These are phyloP conservation scores for Dysidea cf. avara DNA, from an alignment of 37 sponge, comb jelly and placozoan species.

Conservation along the genomic window DNA sequence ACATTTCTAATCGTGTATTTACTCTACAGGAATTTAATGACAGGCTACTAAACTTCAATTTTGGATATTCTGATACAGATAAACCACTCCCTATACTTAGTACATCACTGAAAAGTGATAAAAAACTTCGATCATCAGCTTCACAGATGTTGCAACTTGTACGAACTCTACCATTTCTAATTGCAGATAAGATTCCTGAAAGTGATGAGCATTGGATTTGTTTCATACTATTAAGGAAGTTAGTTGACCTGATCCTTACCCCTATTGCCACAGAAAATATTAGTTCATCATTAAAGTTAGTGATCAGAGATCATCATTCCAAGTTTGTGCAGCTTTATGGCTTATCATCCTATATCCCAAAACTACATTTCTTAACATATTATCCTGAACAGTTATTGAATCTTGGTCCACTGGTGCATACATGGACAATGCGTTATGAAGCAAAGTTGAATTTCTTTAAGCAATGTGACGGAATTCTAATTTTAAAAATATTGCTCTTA, in stretches of 20 bases:
- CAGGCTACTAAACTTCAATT: constrained; percentile 25
- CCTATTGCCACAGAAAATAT: constrained; percentile 3
- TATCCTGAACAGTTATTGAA: constrained; percentile 25
- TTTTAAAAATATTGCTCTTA: constrained; percentile 39
- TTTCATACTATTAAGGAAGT: constrained; percentile 17
- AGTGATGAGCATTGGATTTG: constrained; percentile 22
- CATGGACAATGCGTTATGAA: constrained; percentile 54
- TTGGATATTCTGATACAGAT: constrained; percentile 16
- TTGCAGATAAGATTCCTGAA: constrained; percentile 36
- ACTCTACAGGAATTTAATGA: constrained; percentile 26
- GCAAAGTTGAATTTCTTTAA: constrained; percentile 29
- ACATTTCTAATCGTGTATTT: not conserved
- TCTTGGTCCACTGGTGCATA: constrained; percentile 31
- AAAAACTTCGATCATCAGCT: constrained; percentile 7
- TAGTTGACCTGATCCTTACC: constrained; percentile 16
- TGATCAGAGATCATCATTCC: constrained; percentile 26
- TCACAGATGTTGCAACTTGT: constrained; percentile 10
- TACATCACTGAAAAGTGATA: not conserved
- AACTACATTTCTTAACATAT: constrained; percentile 31
- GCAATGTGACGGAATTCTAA: constrained; percentile 1
- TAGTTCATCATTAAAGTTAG: constrained; percentile 5
- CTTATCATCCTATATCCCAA: constrained; percentile 1
- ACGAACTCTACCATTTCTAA: constrained; percentile 31
- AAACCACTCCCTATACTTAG: constrained; percentile 15
- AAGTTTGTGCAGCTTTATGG: constrained; percentile 14